These are phyloP conservation scores for Aricia agestis DNA, from an alignment of 1,140 invertebrate genomes.

Conservation along the genomic window DNA sequence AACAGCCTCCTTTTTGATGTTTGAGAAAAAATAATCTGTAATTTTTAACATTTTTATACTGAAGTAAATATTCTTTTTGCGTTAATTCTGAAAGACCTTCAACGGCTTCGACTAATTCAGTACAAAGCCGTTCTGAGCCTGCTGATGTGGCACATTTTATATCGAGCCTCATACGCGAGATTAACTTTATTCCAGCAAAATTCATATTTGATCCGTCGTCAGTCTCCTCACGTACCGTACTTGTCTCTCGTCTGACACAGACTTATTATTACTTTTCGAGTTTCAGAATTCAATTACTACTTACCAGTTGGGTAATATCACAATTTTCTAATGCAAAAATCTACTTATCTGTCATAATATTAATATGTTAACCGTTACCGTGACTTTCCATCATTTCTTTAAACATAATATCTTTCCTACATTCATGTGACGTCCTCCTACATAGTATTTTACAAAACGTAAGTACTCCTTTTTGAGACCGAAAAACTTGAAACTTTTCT, in stretches of 20 bases:
- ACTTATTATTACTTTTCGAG: conserved; percentile 15
- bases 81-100: not conserved
- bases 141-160: not conserved
- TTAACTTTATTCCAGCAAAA: conserved; percentile 15
- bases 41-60: not conserved
- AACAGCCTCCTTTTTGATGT: too few species aligned
- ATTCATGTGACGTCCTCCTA: not conserved
- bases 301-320: not conserved
- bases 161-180: not conserved
- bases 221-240: conserved; percentile 21
- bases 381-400: too few species aligned
- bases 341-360: too few species aligned
- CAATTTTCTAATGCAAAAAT: not conserved
- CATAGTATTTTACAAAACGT: not conserved
- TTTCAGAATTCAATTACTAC: conserved; percentile 6
- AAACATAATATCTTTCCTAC: too few species aligned
- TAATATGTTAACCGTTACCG: too few species aligned
- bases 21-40: too few species aligned
- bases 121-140: not conserved
- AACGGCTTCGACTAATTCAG: not conserved
- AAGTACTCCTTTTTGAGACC: not conserved
- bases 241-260: conserved; percentile 11
- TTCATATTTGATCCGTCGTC: conserved; percentile 17
- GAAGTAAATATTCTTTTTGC: not conserved
- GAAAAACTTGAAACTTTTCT: not conserved